Conservation (phyloP, 2,797 vertebrate genomes). For the Columba guinea region DNA sequence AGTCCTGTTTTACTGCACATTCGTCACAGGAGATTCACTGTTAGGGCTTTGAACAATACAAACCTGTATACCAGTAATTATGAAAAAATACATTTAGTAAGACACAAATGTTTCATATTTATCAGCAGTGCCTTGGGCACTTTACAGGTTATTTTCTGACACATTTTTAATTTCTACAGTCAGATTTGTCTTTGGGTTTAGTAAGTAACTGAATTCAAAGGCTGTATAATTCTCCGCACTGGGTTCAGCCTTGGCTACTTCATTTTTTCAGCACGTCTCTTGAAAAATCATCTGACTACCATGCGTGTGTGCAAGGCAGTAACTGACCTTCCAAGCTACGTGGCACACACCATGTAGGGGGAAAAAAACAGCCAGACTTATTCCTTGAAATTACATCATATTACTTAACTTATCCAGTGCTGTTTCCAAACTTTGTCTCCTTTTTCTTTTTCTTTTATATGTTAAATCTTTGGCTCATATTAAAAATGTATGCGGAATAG, state of each 20-base stretch:
- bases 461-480: background rate
- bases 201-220: background rate
- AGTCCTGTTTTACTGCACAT: conserved; percentile 26
- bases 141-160: background rate
- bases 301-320: background rate
- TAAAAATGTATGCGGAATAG: background rate
- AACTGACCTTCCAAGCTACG: conserved; percentile 18
- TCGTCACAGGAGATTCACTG: conserved; percentile 15
- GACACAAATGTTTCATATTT: conserved; percentile 9
- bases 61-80: conserved; percentile 38
- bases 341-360: background rate
- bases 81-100: conserved; percentile 29
- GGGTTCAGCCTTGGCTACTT: background rate
- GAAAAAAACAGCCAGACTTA: background rate
- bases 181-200: background rate
- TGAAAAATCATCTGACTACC: conserved; percentile 5
- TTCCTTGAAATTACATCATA: conserved; percentile 39
- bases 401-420: conserved; percentile 29
- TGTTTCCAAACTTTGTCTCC: conserved; percentile 33
- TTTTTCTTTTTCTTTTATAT: background rate
- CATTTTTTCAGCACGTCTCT: background rate
- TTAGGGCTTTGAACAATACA: conserved; percentile 18
- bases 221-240: background rate
- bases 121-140: background rate
- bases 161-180: background rate